These are phyloP conservation scores for Rousettus leschenaultii DNA, from an alignment of 2,113 vertebrate genomes.

Conservation along the genomic window DNA sequence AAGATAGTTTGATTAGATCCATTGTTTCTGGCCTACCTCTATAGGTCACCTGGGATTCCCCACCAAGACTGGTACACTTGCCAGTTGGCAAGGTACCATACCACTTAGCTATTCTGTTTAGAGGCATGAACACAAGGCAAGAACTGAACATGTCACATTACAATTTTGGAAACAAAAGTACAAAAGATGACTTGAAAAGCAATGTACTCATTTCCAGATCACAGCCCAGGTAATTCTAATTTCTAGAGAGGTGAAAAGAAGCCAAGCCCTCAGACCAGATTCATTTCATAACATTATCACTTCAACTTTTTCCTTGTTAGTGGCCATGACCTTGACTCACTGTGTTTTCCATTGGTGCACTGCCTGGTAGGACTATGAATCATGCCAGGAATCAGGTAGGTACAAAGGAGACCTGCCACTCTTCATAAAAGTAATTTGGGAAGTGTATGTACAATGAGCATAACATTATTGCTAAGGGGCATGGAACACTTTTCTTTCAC, in stretches of 20 bases:
- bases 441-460: conserved; percentile 36
- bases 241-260: conserved; percentile 3
- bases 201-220: not conserved
- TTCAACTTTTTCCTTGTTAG: not conserved
- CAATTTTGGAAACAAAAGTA: not conserved
- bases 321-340: conserved; percentile 20
- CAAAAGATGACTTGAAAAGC: conserved; percentile 34
- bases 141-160: not conserved
- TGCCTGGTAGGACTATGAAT: not conserved
- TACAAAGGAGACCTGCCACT: not conserved
- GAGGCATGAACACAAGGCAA: not conserved
- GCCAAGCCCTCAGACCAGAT: not conserved
- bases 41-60: not conserved
- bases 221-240: not conserved
- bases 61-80: not conserved
- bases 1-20: not conserved
- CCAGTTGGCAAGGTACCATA: not conserved
- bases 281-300: not conserved
- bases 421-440: conserved; percentile 55
- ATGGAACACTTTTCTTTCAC: not conserved
- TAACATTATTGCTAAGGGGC: conserved; percentile 21
- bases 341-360: not conserved
- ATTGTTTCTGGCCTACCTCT: not conserved
- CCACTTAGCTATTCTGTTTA: not conserved
- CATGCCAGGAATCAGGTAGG: conserved; percentile 11